These are phyloP conservation scores for Parascotia fuliginaria DNA, from an alignment of 2,888 invertebrate species.

Conservation along the genomic window DNA sequence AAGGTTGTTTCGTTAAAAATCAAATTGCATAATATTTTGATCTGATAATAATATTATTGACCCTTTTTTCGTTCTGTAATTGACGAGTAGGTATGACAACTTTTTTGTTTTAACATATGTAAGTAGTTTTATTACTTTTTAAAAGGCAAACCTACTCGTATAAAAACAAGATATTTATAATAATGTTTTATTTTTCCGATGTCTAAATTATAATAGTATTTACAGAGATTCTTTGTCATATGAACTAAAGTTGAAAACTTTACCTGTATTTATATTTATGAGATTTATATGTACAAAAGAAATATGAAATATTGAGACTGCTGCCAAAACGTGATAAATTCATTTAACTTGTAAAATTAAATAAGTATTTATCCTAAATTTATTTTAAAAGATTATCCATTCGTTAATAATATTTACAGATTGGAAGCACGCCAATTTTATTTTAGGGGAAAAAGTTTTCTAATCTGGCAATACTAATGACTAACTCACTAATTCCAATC, in stretches of 20 bases:
- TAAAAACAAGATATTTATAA: neutral
- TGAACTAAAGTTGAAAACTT: conserved; percentile 10
- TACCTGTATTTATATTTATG: conserved; percentile 32
- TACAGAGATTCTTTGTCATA: conserved; percentile 42
- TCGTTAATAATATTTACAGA: no score
- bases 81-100: no score
- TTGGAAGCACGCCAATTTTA: no score
- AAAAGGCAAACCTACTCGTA: neutral
- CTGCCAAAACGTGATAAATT: conserved; percentile 1
- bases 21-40: no score
- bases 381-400: no score
- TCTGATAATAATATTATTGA: no score
- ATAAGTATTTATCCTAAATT: no score
- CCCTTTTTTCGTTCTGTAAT: no score
- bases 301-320: conserved; percentile 6
- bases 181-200: neutral
- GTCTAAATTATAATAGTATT: conserved; percentile 25
- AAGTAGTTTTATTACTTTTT: no score
- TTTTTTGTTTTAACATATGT: neutral
- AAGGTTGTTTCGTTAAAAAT: no score
- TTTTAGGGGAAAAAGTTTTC: no score
- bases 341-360: neutral
- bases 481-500: neutral
- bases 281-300: conserved; percentile 24
- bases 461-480: no score